phyloP scores from a whole-genome alignment of 2,888 invertebrate genomes.

The Amblyjoppa proteus region DNA sequence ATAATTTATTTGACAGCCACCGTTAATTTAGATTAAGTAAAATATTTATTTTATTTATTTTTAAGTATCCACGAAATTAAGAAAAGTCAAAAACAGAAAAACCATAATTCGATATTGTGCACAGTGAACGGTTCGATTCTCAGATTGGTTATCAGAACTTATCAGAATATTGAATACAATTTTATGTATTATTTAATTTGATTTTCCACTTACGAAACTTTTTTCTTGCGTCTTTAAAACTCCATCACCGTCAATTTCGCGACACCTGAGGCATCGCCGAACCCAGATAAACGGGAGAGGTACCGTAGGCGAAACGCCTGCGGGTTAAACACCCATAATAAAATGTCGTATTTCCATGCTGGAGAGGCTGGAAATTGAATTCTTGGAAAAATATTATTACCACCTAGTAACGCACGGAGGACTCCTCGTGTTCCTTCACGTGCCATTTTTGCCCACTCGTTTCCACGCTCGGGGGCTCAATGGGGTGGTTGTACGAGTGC shows the following conservation, averaged over 20 bases:
- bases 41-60: too few relatives aligned
- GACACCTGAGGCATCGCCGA: neutral
- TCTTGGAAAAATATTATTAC: slow-evolving; percentile 49
- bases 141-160: neutral
- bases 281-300: neutral
- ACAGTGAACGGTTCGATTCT: too few relatives aligned
- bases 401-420: slow-evolving; percentile 5
- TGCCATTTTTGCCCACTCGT: slow-evolving; percentile 12
- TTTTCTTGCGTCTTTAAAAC: neutral
- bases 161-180: neutral
- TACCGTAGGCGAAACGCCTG: neutral
- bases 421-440: slow-evolving; percentile 12
- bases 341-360: slow-evolving; percentile 31
- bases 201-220: neutral
- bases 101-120: too few relatives aligned
- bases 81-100: too few relatives aligned
- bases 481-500: neutral
- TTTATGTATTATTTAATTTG: neutral
- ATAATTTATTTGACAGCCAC: too few relatives aligned
- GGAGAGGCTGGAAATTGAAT: slow-evolving; percentile 50
- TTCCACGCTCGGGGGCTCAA: slow-evolving; percentile 5
- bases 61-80: too few relatives aligned
- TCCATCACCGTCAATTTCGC: neutral
- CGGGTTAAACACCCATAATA: slow-evolving; percentile 36
- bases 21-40: too few relatives aligned